Evolutionary conservation across 2,113 vertebrate genomes (phyloP).

Genomic region (Xiphias gladius): DNA sequence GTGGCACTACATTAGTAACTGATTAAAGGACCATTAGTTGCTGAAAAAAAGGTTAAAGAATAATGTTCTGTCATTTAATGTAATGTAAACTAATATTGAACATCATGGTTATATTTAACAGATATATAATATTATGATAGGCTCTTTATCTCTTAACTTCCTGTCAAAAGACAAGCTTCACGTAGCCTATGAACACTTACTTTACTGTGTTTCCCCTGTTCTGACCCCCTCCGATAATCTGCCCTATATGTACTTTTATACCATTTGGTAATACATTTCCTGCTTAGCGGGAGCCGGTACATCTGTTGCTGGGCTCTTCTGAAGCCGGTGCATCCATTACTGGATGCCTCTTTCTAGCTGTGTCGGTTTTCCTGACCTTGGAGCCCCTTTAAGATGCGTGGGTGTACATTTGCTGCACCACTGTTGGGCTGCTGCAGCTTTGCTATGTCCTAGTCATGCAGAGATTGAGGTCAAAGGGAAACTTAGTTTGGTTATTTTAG

Average conservation of each 20-base stretch:
- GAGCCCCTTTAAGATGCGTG: constrained; percentile 62
- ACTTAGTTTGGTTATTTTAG: constrained; percentile 55
- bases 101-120: background rate
- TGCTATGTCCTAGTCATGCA: constrained; percentile 41
- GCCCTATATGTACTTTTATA: constrained; percentile 65
- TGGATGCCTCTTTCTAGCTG: constrained; percentile 36
- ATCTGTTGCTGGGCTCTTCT: constrained; percentile 70
- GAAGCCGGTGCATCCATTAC: constrained; percentile 54
- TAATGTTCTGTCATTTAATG: constrained; percentile 4
- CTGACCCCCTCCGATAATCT: constrained; percentile 60
- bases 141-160: constrained; percentile 30
- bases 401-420: constrained; percentile 51
- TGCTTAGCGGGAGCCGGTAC: constrained; percentile 57
- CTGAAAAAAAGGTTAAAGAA: constrained; percentile 18
- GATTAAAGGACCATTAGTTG: constrained; percentile 12
- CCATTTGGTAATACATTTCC: constrained; percentile 64
- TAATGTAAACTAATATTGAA: background rate
- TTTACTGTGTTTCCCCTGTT: constrained; percentile 3
- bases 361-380: constrained; percentile 67
- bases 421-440: constrained; percentile 59
- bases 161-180: constrained; percentile 10
- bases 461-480: constrained; percentile 69
- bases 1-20: constrained; percentile 2
- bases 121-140: background rate
- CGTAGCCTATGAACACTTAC: constrained; percentile 36